Evolutionary conservation across 1,140 invertebrate genomes (phyloP), one percentile per base, ranked within the genome.

Genomic region (Aleiodes sp.): DNA sequence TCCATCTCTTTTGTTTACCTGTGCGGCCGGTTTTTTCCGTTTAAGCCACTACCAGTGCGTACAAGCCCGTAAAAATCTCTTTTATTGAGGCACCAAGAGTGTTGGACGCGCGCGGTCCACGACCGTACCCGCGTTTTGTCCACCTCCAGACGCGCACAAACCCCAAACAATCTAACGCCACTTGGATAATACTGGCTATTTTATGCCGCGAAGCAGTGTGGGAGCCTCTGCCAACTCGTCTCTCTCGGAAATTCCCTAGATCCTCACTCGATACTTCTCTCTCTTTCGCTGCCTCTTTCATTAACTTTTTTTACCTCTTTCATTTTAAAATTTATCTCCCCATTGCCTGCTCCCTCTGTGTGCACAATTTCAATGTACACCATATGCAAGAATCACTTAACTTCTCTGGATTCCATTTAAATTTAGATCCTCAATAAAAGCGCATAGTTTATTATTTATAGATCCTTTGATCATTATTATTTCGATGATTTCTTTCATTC

Each of bases 1-100:
- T 52, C 46, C 46, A 52, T 52, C 46, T 24, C 46, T 52, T 52
- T 52, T 52, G 46, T 52, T 52, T 52, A 52, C 46, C 46, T 21
- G 46, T 52, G 46, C 21, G 46, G 19, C 46, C 46, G 46, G 46
- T 52, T 52, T 52, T 19, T 52, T 6, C n/a, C n/a, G 31, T 35
- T 35, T 35, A 10, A 4, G 31, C 31, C 31, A 4, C 31, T n/a
- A n/a, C n/a, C n/a, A n/a, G n/a, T n/a, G n/a, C n/a, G n/a, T n/a
- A 35, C 31, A 10, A 35, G 4, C 31, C 31, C 4, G 31, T 10
- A n/a, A 10, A 6, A 6, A 35, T 10, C 4, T 35, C 31, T 35
- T 35, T 10, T 10, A 35, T 10, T 35, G 4, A 35, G 10, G 10
- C 31, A 6, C 31, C 31, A 4, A 35, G 10, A 4, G 10, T 6